Evolutionary conservation across 2,113 vertebrate genomes (phyloP), one percentile per base, ranked within the genome.

Genomic region (Cyanocitta stelleri): DNA sequence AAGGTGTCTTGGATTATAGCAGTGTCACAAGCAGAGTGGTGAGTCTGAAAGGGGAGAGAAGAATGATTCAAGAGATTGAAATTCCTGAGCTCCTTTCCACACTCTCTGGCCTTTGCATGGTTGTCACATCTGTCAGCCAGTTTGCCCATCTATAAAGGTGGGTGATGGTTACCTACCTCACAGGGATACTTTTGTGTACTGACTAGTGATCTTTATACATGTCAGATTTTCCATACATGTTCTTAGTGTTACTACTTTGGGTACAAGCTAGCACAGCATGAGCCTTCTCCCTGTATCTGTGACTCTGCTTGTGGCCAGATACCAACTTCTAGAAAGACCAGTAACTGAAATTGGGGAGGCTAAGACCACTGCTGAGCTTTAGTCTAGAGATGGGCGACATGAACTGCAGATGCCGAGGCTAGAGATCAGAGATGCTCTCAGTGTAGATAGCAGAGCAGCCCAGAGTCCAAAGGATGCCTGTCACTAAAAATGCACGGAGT

Each of bases 111-210:
- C 71, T 91, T 90, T 88, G 59, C 41, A 12, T 54, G 49, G 58
- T 79, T 49, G 33, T 90, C 62, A 16, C 41, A 49, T 80, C 72
- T 90, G 49, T 88, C 61, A 75, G 85, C 73, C 76, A 87, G 73
- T 84, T 90, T 90, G 48, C 88, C 87, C 93, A 94, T 95, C 76
- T 87, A 14, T 56, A 66, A 90, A 85, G 78, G 54, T 84, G 94
- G 90, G 85, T 92, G 90, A 37, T 68, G 48, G 51, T 82, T 75
- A 93, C 92, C 91, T 95, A 91, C 91, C 89, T 97, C 95, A 91
- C 86, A 89, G 88, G 87, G 89, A 78, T 66, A n/a, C 30, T 77
- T 90, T 73, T 93, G 43, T 95, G 78, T 69, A 54, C 73, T 55
- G 51, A 69, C 62, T 27, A 67, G 61, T 75, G 64, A 93, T 93